phyloP scores from a whole-genome alignment of 2,797 vertebrate species.

The Sciurus vulgaris region DNA sequence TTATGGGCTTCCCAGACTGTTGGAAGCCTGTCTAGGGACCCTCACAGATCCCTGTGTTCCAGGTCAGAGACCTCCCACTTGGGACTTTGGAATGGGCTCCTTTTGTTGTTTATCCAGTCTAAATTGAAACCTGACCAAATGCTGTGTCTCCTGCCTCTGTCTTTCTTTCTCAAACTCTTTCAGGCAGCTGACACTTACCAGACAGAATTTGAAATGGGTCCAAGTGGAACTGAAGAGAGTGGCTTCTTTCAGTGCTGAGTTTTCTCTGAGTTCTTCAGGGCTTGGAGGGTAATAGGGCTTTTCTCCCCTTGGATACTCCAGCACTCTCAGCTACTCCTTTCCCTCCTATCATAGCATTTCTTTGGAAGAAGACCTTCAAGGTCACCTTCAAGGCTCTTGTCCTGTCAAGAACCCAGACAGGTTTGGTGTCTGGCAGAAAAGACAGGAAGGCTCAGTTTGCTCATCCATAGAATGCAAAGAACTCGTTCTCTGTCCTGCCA shows the following conservation, averaged over 20 bases:
- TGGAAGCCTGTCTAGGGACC: rapidly evolving
- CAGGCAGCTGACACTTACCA: background rate
- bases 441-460: background rate
- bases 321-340: too few species aligned
- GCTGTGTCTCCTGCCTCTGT: rapidly evolving
- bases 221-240: rapidly evolving
- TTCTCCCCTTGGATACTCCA: rapidly evolving
- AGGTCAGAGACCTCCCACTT: background rate
- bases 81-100: background rate
- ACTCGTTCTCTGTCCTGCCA: rapidly evolving
- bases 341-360: rapidly evolving
- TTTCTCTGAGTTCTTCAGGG: background rate
- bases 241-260: background rate
- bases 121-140: rapidly evolving
- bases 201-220: background rate
- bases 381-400: background rate
- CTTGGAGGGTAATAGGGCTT: too few species aligned
- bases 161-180: background rate
- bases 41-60: too few species aligned
- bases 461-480: background rate
- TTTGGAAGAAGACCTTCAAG: background rate
- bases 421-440: too few species aligned
- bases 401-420: background rate
- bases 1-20: rapidly evolving
- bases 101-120: rapidly evolving